Evolutionary conservation across 1,140 invertebrate genomes (phyloP), one percentile per base, ranked within the genome.

Genomic region (Antheraea pernyi): DNA sequence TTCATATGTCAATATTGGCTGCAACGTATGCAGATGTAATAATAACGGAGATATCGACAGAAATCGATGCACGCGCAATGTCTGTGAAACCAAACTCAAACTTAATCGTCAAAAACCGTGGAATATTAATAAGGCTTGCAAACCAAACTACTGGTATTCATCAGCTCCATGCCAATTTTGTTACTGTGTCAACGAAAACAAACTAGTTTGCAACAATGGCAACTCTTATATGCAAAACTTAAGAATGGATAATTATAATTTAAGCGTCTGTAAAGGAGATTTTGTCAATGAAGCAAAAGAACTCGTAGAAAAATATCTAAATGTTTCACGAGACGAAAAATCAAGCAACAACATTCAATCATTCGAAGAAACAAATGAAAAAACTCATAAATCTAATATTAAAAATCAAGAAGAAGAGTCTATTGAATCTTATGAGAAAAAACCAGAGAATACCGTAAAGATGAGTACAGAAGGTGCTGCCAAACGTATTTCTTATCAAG

Each of bases 1-100:
- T 19, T 69, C 71, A 9, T 86, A 81, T 60, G 70, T 82, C 0
- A 59, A 65, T n/a, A 39, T 83, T 2, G 77, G 83, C 53, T 90
- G 88, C 59, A 90, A 88, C 58, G 65, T 90, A 6, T 90, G 88
- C 53, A 67, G 77, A 53, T 89, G 87, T 66, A 74, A 70, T 9
- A 36, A 70, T 0, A 58, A 76, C 10, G 85, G 85, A 7, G 46
- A 67, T 36, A 73, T 88, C 11, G 74, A 82, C n/a, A 63, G 69
- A 65, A 66, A 76, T 11, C 76, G 74, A 53, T 90, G 88, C 59
- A 90, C 86, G 7, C 78, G 73, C 73, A 84, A 82, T 65, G 62
- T 58, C 5, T 90, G 88, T 30, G 22, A 30, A 30, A 30, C 68
- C 58, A 70, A 9, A 65, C 39, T 8, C 42, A 65, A 65, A 19